These are phyloP conservation scores for Xylota segnis DNA, from an alignment of 2,888 invertebrate genomes.

Conservation along the genomic window DNA sequence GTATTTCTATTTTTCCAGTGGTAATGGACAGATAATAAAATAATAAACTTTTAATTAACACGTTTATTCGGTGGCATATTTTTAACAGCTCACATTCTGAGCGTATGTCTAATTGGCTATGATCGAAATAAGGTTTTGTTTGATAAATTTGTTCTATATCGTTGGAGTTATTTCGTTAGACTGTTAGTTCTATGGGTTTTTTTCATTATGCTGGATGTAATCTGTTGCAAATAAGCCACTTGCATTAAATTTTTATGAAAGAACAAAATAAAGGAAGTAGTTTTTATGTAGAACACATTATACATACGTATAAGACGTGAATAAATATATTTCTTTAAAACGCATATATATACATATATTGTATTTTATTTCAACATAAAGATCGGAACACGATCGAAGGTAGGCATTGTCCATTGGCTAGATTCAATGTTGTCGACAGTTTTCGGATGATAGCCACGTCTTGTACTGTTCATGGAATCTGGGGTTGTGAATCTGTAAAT, in stretches of 20 bases:
- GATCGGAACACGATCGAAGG: no score
- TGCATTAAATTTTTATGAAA: slow-evolving; percentile 52
- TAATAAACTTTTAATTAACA: slow-evolving; percentile 20
- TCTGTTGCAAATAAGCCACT: slow-evolving; percentile 47
- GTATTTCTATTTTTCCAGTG: slow-evolving; percentile 53
- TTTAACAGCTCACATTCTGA: slow-evolving; percentile 15
- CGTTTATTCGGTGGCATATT: slow-evolving; percentile 21
- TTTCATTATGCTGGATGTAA: slow-evolving; percentile 21
- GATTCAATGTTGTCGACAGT: no score
- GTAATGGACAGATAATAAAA: slow-evolving; percentile 63
- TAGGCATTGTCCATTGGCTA: no score
- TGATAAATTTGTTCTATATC: slow-evolving; percentile 17
- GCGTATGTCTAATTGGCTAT: slow-evolving; percentile 9
- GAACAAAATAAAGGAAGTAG: slow-evolving; percentile 22
- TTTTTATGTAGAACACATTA: slow-evolving; percentile 45
- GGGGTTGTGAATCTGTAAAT: no score
- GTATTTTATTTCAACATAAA: no score
- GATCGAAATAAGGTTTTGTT: slow-evolving; percentile 5
- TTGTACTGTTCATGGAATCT: no score
- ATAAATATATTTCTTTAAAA: slow-evolving; percentile 70
- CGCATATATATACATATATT: background rate
- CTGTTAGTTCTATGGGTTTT: slow-evolving; percentile 1
- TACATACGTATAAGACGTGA: slow-evolving; percentile 57
- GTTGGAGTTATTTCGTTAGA: slow-evolving; percentile 14
- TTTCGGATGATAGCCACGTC: no score